Evolutionary conservation across 2,888 invertebrate genomes (phyloP), one percentile per base, ranked within the genome.

Genomic region (Volucella inflata): DNA sequence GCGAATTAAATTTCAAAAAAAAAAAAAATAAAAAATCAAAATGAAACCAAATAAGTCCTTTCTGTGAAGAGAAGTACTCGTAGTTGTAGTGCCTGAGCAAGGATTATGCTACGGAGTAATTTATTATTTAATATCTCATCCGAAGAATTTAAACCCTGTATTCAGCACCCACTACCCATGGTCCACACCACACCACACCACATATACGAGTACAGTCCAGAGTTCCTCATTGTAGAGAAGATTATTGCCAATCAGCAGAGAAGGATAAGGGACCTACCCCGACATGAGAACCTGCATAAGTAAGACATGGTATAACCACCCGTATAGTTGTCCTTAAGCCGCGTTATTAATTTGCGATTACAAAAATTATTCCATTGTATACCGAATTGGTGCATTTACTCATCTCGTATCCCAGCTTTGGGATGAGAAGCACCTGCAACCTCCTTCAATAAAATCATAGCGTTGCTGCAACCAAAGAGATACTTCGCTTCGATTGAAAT

Each of bases 341-440:
- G 67, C 67, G 71, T 64, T 85, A 85, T 85, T 81, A 76, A 85
- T 85, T 85, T 77, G 81, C 76, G 76, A 85, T 85, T 84, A 79
- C 83, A 74, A 79, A 78, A 83, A 83, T 76, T 81, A 85, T 85
- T 81, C 53, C 30, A 85, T 64, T 77, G 72, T 68, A 85, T 85
- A 68, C 42, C 40, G 62, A 21, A 71, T 70, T 42, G 38, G 14
- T 40, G 62, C 21, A 21, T 2, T 21, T 21, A n/a, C n/a, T n/a
- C n/a, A n/a, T n/a, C n/a, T n/a, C n/a, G n/a, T n/a, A 2, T 17
- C 8, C 62, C 42, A 36, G 51, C 12, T 21, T 21, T 2, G 17
- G 12, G 16, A 50, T n/a, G n/a, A 11, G 21, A 21, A 21, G 21
- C 51, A n/a, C 9, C 51, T 14, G 16, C 8, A 8, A 51, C 51